These are phyloP conservation scores for Coremacera marginata DNA, from an alignment of 2,888 invertebrate species.

Conservation along the genomic window DNA sequence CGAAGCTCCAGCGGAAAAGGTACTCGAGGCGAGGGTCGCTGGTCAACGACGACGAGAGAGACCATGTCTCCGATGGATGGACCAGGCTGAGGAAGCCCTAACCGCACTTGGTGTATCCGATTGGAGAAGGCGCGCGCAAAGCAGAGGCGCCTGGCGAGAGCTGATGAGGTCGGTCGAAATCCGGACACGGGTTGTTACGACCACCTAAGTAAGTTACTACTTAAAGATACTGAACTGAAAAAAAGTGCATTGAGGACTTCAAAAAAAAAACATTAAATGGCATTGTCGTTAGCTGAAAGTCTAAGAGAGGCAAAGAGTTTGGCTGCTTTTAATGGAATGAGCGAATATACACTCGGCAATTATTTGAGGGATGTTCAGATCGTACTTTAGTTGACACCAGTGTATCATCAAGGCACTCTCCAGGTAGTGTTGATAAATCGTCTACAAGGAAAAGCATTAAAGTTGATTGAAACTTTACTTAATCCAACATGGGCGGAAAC, in stretches of 20 bases:
- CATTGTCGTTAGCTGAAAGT: neutral
- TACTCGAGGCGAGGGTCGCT: too few relatives aligned
- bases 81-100: too few relatives aligned
- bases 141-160: too few relatives aligned
- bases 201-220: too few relatives aligned
- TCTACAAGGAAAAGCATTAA: slow-evolving; percentile 24
- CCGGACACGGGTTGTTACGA: too few relatives aligned
- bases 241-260: slow-evolving; percentile 21
- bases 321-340: neutral
- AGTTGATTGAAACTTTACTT: neutral
- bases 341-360: neutral
- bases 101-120: too few relatives aligned
- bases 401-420: neutral
- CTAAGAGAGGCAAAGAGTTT: slow-evolving; percentile 22
- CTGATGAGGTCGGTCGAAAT: too few relatives aligned
- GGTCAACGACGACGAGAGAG: too few relatives aligned
- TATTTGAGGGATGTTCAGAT: slow-evolving; percentile 17
- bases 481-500: slow-evolving; percentile 40
- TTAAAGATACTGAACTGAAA: slow-evolving; percentile 4
- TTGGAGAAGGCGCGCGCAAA: too few relatives aligned
- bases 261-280: slow-evolving; percentile 16
- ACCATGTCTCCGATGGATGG: too few relatives aligned
- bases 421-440: slow-evolving; percentile 18
- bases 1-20: too few relatives aligned
- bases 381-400: neutral